These are phyloP conservation scores for Spizaetus ornatus DNA, from an alignment of 2,113 vertebrate species.

Conservation along the genomic window DNA sequence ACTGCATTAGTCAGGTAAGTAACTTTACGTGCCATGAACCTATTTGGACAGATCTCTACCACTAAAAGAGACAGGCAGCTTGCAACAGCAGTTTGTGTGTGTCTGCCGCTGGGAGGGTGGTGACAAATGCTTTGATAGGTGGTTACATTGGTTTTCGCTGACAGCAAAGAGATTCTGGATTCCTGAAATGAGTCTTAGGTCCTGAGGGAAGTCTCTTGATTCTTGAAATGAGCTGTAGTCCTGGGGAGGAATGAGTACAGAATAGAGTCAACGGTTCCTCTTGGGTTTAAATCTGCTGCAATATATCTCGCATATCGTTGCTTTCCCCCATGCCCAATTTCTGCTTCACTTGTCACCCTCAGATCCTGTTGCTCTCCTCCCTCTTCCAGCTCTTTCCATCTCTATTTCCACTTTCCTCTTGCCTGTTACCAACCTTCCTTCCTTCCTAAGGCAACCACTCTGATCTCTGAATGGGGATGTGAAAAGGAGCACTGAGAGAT, in stretches of 20 bases:
- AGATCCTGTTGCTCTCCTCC: not conserved
- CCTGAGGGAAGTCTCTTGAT: not conserved
- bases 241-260: not conserved
- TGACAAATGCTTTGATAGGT: not conserved
- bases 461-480: not conserved
- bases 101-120: not conserved
- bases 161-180: not conserved
- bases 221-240: conserved; percentile 34
- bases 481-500: not conserved
- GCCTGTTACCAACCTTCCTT: not conserved
- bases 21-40: not conserved
- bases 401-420: not conserved
- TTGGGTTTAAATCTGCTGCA: not conserved
- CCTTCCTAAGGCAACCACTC: not conserved
- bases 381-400: not conserved
- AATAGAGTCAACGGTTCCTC: not conserved
- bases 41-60: not conserved
- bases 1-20: not conserved
- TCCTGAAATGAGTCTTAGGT: conserved; percentile 43
- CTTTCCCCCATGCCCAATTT: not conserved
- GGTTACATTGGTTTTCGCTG: not conserved
- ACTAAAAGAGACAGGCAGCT: not conserved
- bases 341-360: not conserved
- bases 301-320: not conserved
- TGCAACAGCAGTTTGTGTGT: not conserved